Conservation (phyloP, 2,113 vertebrate genomes). For the Garra rufa region DNA sequence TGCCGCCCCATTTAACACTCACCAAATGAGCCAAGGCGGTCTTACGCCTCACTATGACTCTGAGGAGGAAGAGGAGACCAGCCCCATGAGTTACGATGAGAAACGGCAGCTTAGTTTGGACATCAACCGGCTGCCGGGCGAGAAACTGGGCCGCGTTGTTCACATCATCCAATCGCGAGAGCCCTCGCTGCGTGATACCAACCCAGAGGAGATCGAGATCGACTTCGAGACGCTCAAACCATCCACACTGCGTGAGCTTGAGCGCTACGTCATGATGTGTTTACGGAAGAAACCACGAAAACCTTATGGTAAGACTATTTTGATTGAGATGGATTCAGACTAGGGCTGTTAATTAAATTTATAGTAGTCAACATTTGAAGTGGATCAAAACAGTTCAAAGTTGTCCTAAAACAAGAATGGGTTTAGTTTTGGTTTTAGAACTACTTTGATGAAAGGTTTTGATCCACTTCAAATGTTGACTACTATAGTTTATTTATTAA, state of each 20-base stretch:
- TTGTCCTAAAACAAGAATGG: no score
- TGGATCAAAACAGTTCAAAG: no score
- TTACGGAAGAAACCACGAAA: constrained; percentile 91
- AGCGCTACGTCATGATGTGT: constrained; percentile 91
- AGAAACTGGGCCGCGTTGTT: constrained; percentile 91
- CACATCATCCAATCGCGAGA: constrained; percentile 95
- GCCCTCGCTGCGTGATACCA: constrained; percentile 89
- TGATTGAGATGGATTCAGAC: not conserved
- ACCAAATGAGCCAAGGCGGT: constrained; percentile 41
- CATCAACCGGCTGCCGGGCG: constrained; percentile 92
- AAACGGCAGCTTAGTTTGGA: constrained; percentile 92
- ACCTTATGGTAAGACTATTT: constrained; percentile 78
- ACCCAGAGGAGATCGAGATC: constrained; percentile 94
- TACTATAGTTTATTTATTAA: no score
- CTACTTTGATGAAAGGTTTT: no score
- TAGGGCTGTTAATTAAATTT: not conserved
- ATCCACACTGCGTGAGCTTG: constrained; percentile 89
- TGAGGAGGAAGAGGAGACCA: constrained; percentile 89
- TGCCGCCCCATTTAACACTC: constrained; percentile 49
- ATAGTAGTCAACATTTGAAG: no score
- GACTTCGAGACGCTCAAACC: constrained; percentile 95
- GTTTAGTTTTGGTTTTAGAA: no score
- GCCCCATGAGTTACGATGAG: constrained; percentile 93
- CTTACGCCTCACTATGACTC: constrained; percentile 83
- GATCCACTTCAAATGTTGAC: no score